Percentiles rank a stretch among this genome's conserved stretches.
Conservation (phyloP, 2,113 vertebrate genomes). For the Forbesichthys agassizii region DNA sequence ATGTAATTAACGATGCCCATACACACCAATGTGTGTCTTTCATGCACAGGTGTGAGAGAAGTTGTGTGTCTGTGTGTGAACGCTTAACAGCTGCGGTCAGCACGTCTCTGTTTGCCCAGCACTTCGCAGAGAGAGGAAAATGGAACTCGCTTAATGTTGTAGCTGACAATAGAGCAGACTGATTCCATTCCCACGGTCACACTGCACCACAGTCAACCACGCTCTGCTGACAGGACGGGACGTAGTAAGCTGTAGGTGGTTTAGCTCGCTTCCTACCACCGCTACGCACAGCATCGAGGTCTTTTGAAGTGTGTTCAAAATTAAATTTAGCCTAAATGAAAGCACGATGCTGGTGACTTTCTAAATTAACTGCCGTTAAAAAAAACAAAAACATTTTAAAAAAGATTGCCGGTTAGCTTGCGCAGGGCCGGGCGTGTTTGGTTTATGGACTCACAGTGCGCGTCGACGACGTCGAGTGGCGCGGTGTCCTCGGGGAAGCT, state of each 20-base stretch:
- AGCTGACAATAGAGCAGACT: conserved; percentile 38
- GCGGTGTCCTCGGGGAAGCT: conserved; percentile 93
- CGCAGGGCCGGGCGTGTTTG: background rate
- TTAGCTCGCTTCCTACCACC: conserved; percentile 8
- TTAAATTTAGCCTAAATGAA: background rate
- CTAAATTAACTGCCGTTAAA: background rate
- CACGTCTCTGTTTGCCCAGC: conserved; percentile 47
- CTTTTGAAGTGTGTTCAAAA: background rate
- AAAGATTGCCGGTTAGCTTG: conserved; percentile 4
- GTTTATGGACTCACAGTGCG: conserved; percentile 86
- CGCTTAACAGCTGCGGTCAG: conserved; percentile 43
- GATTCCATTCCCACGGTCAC: conserved; percentile 38
- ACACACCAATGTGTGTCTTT: conserved; percentile 5
- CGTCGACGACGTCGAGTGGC: conserved; percentile 87
- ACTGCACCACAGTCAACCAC: conserved; percentile 9
- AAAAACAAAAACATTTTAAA: background rate
- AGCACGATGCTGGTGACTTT: background rate
- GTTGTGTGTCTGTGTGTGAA: conserved; percentile 15
- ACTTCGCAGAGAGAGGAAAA: conserved; percentile 44
- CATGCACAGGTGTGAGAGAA: conserved; percentile 8
- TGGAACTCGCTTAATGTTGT: conserved; percentile 42
- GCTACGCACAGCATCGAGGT: background rate
- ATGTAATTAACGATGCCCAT: background rate
- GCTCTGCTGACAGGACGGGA: conserved; percentile 25
- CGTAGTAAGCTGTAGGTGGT: background rate